These are phyloP conservation scores for Platysteira castanea DNA, from an alignment of 2,113 vertebrate species.

Conservation along the genomic window DNA sequence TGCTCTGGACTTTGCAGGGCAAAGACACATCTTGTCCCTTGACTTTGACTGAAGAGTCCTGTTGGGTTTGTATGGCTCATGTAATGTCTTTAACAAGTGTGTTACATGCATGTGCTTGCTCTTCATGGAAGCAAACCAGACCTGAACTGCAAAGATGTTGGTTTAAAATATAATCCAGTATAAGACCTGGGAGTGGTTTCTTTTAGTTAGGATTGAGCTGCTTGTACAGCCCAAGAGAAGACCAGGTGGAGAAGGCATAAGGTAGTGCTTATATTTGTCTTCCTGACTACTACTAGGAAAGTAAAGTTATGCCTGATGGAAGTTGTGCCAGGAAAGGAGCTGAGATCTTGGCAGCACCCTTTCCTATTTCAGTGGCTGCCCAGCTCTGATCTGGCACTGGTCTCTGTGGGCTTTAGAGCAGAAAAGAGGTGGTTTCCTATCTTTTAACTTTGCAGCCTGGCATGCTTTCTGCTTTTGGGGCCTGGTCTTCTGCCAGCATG, in stretches of 20 bases:
- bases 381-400: not conserved
- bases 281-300: not conserved
- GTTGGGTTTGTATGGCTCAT: not conserved
- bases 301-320: not conserved
- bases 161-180: not conserved
- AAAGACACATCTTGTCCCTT: not conserved
- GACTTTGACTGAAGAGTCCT: not conserved
- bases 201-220: not conserved
- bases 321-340: not conserved
- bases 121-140: not conserved
- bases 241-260: not conserved
- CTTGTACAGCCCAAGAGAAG: not conserved
- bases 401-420: not conserved
- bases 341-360: not conserved
- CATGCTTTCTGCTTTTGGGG: not conserved
- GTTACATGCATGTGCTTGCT: not conserved
- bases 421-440: constrained; percentile 8
- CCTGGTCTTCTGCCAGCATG: not conserved
- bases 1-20: not conserved
- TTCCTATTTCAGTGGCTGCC: not conserved
- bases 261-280: not conserved
- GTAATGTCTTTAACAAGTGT: not conserved
- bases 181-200: not conserved
- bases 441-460: not conserved
- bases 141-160: not conserved